phyloP scores from a whole-genome alignment of 1,140 invertebrate species.

The Lysiphlebus fabarum region DNA sequence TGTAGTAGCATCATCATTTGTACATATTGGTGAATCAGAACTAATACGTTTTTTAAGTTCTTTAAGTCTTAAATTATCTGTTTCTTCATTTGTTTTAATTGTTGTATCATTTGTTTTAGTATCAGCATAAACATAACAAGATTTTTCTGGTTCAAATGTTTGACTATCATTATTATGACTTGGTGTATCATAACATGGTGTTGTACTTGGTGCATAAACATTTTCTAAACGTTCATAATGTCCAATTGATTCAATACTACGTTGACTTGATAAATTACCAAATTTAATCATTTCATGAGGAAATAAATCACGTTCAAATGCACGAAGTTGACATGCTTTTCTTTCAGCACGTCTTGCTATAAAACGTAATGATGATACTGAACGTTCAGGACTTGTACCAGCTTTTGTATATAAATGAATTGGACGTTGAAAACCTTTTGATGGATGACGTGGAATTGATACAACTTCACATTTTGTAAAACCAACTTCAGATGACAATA shows the following conservation, averaged over 20 bases:
- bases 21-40: not conserved
- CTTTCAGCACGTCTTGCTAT: conserved; percentile 39
- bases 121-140: conserved; percentile 40
- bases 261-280: conserved; percentile 42
- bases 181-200: conserved; percentile 56
- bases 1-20: conserved; percentile 17
- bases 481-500: conserved; percentile 85
- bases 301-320: conserved; percentile 44
- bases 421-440: conserved; percentile 85
- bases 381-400: conserved; percentile 55
- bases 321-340: conserved; percentile 33
- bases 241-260: conserved; percentile 42
- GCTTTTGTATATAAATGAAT: conserved; percentile 82
- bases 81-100: conserved; percentile 2
- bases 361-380: conserved; percentile 16
- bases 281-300: conserved; percentile 29
- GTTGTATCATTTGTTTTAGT: conserved; percentile 22
- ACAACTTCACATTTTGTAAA: conserved; percentile 85
- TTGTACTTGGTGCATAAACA: conserved; percentile 58
- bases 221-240: conserved; percentile 56
- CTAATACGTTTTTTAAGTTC: conserved; percentile 14
- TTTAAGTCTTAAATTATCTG: conserved; percentile 8
- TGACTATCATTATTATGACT: conserved; percentile 39
- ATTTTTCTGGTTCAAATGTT: conserved; percentile 35
- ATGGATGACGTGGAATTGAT: conserved; percentile 77